Base-by-base conservation (phyloP, 2,113 vertebrate genomes). In the Neopipo cinnamomea region DNA sequence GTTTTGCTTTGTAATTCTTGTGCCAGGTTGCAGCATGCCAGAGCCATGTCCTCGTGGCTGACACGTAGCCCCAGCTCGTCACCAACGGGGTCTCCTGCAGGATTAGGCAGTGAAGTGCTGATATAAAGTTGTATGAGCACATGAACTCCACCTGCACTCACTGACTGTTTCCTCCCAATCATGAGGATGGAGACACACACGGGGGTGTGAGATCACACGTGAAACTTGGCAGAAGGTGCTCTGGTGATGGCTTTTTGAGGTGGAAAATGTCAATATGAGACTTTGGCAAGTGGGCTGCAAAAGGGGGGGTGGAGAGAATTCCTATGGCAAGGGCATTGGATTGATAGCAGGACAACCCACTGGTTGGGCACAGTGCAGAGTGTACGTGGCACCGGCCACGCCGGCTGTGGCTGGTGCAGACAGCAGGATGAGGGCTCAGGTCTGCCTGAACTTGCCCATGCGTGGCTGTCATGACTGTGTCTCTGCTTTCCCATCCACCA, bases 181-280 rank as follows among this genome's bases (percentile, higher is more conserved):
- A 5, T 7, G 35, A 41, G 39, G 47, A 33, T 0, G 4, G 62
- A 90, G 23, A 21, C 37, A 4, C 37, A 5, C 3, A 0, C 13
- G 5, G 41, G 41, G 1, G 0, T 0, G 0, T 5, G 4, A 67
- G 52, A 23, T 9, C 35, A 1, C 0, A 5, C 0, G 0, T 25
- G 37, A 41, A 37, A 35, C 5, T 5, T 52, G 71, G 52, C 46
- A 58, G 71, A 19, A 74, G 20, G 22, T 22, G 79, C 56, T 35
- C 46, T 18, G 44, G n/a, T 33, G 0, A 0, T 30, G 44, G 44
- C 24, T 28, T 25, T 41, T 67, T 12, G 46, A 62, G 37, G 23
- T 3, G 44, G 28, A 5, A 33, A 74, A 46, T 0, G 0, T 8
- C 35, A 55, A 7, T 0, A 2, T 8, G 21, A 87, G 16, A 30